Base-by-base conservation (phyloP, 2,797 vertebrate species). In the Chelidonichthys spinosus region DNA sequence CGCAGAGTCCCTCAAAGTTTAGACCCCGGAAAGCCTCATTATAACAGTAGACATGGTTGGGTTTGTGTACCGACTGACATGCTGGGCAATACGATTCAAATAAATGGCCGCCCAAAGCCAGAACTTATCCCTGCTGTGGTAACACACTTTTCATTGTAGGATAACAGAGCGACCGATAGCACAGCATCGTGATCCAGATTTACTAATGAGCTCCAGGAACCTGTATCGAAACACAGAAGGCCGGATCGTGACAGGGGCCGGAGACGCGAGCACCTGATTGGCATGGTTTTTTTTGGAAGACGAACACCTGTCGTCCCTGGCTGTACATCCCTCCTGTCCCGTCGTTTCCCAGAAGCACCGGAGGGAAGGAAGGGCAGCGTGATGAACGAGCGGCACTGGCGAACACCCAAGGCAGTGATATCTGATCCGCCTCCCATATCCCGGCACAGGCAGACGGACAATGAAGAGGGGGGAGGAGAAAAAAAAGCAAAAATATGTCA, bases 361-460 rank as follows among this genome's bases (percentile, higher is more conserved):
- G 71, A 36, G 46, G 63, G 33, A 39, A 69, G 69, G 72, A 53
- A 68, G 77, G 76, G 69, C n/a, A 14, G 44, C 7, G 63, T 71
- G 72, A 84, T 65, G 73, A 78, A 85, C 69, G 66, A 88, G 86
- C 46, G 8, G 78, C 64, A n/a, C 79, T 87, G 84, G 87, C 72
- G 14, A 63, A 82, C 71, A 72, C 78, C 81, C 87, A 91, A 84
- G 71, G 72, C 63, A 46, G 52, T 64, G 86, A 85, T 79, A 91
- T 87, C 76, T 88, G 87, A 90, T 92, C 83, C 33, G 54, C 76
- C 86, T 87, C 84, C 82, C 83, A 80, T 83, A 69, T 86, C 83
- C 72, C 69, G 54, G 50, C 82, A 66, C 63, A 86, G 65, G 67
- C 81, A 83, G 70, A 68, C 74, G 75, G 85, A 87, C 81, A 88